Base-by-base conservation (phyloP, 2,113 vertebrate genomes). In the Acrocephalus kingi region DNA sequence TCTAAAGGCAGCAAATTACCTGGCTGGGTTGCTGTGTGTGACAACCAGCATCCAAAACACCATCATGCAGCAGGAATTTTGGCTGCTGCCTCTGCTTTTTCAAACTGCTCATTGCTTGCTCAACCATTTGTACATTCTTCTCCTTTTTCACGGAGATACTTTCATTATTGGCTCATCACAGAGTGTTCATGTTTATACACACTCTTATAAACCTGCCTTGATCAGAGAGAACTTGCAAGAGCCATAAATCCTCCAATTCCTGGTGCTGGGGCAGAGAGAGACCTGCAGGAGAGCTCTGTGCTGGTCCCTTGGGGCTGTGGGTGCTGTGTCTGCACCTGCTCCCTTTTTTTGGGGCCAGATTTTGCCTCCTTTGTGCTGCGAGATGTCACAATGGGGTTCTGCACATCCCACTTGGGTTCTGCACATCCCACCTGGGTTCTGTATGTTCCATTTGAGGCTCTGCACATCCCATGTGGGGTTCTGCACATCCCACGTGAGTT, bases 1-100 rank as follows among this genome's bases (percentile, higher is more conserved):
- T 59, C 94, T 95, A 72, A 95, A 96, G 86, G 90, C 76, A 95
- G 84, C 71, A 95, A 95, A 92, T 93, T 81, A 97, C 92, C 97
- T 92, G 88, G 43, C 94, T 95, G 85, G 33, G 55, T 87, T 20
- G 21, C 74, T 80, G 66, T 0, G 0, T 87, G 91, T 96, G 91
- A 86, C 84, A 94, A 92, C 45, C 92, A 95, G 87, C 90, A 58
- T 68, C 93, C 27, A 2, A 80, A 80, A 89, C 64, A 46, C 64
- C 49, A 58, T 71, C 68, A 8, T 8, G 13, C 43, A 55, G 64
- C 6, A 22, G 84, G 87, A 76, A 21, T 90, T 64, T 62, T 94
- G 88, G 88, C 84, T 85, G 56, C 48, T 51, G 80, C 90, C 79
- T 62, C 77, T 51, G 3, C 56, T 87, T 96, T 95, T 82, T 48